These are phyloP conservation scores for Leptogaster cylindrica DNA, from an alignment of 2,888 invertebrate genomes.

Conservation along the genomic window DNA sequence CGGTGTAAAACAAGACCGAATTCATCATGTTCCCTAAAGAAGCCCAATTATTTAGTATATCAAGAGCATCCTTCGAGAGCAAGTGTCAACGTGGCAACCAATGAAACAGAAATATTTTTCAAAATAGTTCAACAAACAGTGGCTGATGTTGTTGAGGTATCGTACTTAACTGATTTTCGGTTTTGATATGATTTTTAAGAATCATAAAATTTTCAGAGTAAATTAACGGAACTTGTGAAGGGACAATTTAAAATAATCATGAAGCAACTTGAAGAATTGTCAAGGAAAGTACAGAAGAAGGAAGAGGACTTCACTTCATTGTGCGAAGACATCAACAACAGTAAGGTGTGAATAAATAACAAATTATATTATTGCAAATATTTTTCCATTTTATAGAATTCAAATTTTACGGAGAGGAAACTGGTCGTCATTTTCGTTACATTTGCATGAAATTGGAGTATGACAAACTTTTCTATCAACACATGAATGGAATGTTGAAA, in stretches of 20 bases:
- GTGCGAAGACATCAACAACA: conserved; percentile 30
- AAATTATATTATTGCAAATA: too few relatives aligned
- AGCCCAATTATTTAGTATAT: background rate
- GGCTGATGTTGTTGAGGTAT: conserved; percentile 54
- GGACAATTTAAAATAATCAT: conserved; percentile 7
- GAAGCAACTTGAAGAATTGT: conserved; percentile 28
- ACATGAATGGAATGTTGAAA: background rate
- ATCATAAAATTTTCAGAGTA: conserved; percentile 3
- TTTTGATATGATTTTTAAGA: background rate
- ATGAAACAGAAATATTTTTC: conserved; percentile 55
- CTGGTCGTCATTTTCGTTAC: conserved; percentile 58
- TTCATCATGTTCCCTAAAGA: background rate
- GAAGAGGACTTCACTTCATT: background rate
- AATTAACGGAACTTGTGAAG: conserved; percentile 12
- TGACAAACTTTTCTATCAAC: conserved; percentile 50
- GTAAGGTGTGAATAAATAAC: conserved; percentile 16
- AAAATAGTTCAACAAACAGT: conserved; percentile 55
- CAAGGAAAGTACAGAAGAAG: conserved; percentile 14
- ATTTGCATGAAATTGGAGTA: conserved; percentile 62
- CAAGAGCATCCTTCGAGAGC: background rate
- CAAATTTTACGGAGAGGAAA: conserved; percentile 58
- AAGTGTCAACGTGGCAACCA: conserved; percentile 41
- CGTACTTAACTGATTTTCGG: background rate
- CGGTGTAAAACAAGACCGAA: background rate
- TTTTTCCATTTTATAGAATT: conserved; percentile 50